Conservation (phyloP, 37 sponge, comb jelly and placozoan genomes). For the Dysidea cf. avara region DNA sequence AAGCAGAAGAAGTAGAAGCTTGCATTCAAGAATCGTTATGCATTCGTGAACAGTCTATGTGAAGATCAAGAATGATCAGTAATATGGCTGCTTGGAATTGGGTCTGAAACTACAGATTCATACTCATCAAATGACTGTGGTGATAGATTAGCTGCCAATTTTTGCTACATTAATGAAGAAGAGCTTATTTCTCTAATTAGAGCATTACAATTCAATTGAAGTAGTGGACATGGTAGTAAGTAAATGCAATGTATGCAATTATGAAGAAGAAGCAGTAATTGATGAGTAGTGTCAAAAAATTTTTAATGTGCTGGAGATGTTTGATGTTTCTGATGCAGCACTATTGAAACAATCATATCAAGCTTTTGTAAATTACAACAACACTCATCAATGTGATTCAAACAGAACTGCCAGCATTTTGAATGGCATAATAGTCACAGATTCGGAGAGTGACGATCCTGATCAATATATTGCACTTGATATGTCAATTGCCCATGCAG, state of each 20-base stretch:
- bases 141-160: too few relatives aligned
- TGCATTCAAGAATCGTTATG: not conserved
- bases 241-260: not conserved
- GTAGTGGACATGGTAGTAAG: not conserved
- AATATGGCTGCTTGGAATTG: constrained; percentile 2
- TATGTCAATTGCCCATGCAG: not conserved
- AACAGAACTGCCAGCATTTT: not conserved
- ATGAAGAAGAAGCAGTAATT: not conserved
- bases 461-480: not conserved
- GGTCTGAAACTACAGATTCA: not conserved
- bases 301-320: not conserved
- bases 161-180: not conserved
- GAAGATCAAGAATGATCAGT: constrained; percentile 14
- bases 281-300: too few relatives aligned
- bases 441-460: constrained; percentile 20
- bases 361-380: not conserved
- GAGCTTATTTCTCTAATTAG: not conserved
- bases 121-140: not conserved
- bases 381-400: not conserved
- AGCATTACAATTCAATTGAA: constrained; percentile 4
- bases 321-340: not conserved
- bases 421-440: too few relatives aligned
- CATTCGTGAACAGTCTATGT: constrained; percentile 11
- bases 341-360: not conserved
- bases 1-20: constrained; percentile 6